Evolutionary conservation across 2,888 invertebrate genomes (phyloP).

Genomic region (Liposcelis brunnea): DNA sequence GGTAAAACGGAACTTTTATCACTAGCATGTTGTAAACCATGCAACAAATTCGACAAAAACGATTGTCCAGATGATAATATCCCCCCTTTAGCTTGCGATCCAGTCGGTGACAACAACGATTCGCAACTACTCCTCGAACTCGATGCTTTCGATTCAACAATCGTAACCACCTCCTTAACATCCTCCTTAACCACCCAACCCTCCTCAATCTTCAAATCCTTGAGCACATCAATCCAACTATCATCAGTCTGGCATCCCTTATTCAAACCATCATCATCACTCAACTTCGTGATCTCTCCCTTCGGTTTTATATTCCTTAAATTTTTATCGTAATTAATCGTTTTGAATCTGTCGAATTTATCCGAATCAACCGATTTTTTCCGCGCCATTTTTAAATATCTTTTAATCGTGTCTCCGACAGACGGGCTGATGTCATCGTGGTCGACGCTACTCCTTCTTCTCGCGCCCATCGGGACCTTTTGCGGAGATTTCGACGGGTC

Average conservation of each 20-base stretch:
- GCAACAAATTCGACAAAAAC: constrained; percentile 43
- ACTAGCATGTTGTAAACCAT: constrained; percentile 29
- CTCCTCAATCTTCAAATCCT: constrained; percentile 60
- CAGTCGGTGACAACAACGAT: constrained; percentile 25
- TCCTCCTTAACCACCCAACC: constrained; percentile 40
- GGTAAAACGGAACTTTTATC: constrained; percentile 14
- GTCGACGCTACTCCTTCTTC: constrained; percentile 61
- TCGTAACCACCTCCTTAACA: constrained; percentile 26
- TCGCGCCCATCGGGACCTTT: constrained; percentile 6
- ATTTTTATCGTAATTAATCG: constrained; percentile 75
- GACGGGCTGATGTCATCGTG: constrained; percentile 74
- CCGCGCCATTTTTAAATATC: constrained; percentile 71
- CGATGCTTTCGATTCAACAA: constrained; percentile 23
- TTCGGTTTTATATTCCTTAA: constrained; percentile 67
- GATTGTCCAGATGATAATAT: constrained; percentile 36
- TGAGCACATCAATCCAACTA: constrained; percentile 46
- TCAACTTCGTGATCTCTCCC: constrained; percentile 51
- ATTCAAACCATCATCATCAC: constrained; percentile 58
- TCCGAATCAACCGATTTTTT: constrained; percentile 72
- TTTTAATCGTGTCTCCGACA: constrained; percentile 71
- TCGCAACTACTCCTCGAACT: constrained; percentile 17
- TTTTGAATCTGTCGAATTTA: constrained; percentile 64
- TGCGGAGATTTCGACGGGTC: constrained; percentile 8
- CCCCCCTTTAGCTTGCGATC: constrained; percentile 25
- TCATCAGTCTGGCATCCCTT: constrained; percentile 66